These are phyloP conservation scores for Triplophysa dalaica DNA, from an alignment of 2,113 vertebrate genomes.

Conservation along the genomic window DNA sequence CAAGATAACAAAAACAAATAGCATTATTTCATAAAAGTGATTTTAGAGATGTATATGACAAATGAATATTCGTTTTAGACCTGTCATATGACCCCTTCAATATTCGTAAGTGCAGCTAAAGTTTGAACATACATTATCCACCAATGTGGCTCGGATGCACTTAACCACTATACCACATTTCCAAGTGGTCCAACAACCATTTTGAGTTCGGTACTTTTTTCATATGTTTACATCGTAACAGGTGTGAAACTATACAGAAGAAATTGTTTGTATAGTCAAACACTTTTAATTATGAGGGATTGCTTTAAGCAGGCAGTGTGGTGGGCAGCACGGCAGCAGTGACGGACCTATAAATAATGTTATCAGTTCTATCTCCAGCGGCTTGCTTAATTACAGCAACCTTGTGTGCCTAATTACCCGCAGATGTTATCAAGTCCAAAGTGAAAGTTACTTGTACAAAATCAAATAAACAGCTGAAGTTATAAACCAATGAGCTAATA, in stretches of 20 bases:
- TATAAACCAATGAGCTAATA: conserved; percentile 7
- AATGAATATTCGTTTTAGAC: too few species aligned
- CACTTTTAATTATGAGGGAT: conserved; percentile 44
- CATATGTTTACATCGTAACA: background rate
- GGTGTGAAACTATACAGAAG: background rate
- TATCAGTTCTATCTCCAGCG: conserved; percentile 59
- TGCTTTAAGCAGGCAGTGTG: conserved; percentile 35
- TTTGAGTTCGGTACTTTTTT: conserved; percentile 1
- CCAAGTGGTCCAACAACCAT: too few species aligned
- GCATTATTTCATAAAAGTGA: too few species aligned
- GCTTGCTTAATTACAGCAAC: conserved; percentile 59
- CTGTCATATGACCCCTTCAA: too few species aligned
- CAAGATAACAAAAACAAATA: too few species aligned
- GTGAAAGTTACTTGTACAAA: conserved; percentile 48
- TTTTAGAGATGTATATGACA: too few species aligned
- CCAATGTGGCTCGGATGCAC: too few species aligned
- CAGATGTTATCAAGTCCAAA: conserved; percentile 57
- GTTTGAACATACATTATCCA: too few species aligned
- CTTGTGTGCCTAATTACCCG: conserved; percentile 57
- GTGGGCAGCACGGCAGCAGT: conserved; percentile 47
- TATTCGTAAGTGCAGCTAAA: too few species aligned
- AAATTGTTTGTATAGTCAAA: background rate
- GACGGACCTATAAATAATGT: conserved; percentile 59
- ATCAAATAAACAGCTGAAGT: conserved; percentile 22
- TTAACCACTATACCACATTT: conserved; percentile 5